Evolutionary conservation across 2,888 invertebrate species (phyloP).

Genomic region (Sylvicola fuscatus): DNA sequence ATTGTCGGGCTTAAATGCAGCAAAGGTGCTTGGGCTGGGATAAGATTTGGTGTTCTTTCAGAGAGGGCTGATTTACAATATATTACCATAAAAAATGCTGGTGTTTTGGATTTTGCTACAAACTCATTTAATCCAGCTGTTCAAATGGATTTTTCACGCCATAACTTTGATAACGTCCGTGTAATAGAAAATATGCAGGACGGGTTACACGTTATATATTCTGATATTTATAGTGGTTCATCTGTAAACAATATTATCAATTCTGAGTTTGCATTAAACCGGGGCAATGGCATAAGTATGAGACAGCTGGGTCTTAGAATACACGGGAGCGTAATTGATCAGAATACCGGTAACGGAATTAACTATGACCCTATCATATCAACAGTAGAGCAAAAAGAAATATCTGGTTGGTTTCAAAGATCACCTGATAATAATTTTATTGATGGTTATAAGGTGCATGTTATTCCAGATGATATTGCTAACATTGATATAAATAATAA

Average conservation of each 20-base stretch:
- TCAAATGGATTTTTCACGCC: constrained; percentile 69
- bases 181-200: constrained; percentile 76
- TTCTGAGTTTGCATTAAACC: constrained; percentile 66
- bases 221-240: constrained; percentile 77
- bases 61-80: constrained; percentile 74
- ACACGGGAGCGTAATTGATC: constrained; percentile 54
- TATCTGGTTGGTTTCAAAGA: constrained; percentile 78
- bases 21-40: constrained; percentile 84
- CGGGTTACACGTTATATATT: constrained; percentile 84
- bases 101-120: constrained; percentile 80
- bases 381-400: constrained; percentile 66
- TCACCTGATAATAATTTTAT: constrained; percentile 41
- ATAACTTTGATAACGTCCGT: constrained; percentile 60
- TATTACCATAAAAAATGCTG: constrained; percentile 77
- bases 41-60: constrained; percentile 73
- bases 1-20: constrained; percentile 81
- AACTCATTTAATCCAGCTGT: constrained; percentile 73
- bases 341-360: constrained; percentile 73
- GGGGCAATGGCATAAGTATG: constrained; percentile 74
- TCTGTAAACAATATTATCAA: constrained; percentile 62
- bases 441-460: constrained; percentile 53
- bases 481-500: constrained; percentile 42
- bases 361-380: constrained; percentile 79
- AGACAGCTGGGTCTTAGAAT: constrained; percentile 72
- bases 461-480: constrained; percentile 41